Conservation (phyloP, 2,888 invertebrate genomes). For the Drosophila prostipennis region DNA sequence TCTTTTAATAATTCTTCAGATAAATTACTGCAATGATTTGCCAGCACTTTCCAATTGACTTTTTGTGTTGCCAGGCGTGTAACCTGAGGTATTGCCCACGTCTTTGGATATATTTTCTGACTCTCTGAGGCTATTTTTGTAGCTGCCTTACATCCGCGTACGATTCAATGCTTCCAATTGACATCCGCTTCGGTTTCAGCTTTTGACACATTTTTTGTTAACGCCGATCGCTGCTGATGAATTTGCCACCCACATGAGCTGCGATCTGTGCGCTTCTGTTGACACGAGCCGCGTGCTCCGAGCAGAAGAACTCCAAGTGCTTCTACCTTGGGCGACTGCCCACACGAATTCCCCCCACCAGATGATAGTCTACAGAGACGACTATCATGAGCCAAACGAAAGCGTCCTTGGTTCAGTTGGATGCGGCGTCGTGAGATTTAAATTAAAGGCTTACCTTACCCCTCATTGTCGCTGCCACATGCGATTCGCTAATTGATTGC, state of each 20-base stretch:
- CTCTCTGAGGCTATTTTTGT: conserved; percentile 19
- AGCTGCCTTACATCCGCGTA: conserved; percentile 61
- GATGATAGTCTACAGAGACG: background rate
- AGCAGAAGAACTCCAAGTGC: conserved; percentile 27
- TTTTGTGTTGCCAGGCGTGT: conserved; percentile 17
- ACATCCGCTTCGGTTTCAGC: conserved; percentile 74
- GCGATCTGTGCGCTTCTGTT: conserved; percentile 35
- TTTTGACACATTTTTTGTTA: conserved; percentile 70
- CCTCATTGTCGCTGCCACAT: conserved; percentile 44
- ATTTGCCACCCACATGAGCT: conserved; percentile 38
- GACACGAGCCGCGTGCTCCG: conserved; percentile 45
- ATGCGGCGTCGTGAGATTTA: conserved; percentile 68
- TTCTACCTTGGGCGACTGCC: conserved; percentile 55
- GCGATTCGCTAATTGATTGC: conserved; percentile 73
- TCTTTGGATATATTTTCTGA: conserved; percentile 2
- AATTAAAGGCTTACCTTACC: conserved; percentile 65
- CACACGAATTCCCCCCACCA: conserved; percentile 39
- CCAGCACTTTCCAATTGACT: no score
- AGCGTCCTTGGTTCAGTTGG: conserved; percentile 63
- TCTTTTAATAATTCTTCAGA: conserved; percentile 6
- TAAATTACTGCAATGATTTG: background rate
- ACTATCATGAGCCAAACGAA: conserved; percentile 48
- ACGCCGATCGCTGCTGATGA: conserved; percentile 24
- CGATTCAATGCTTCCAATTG: conserved; percentile 58
- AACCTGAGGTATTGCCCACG: conserved; percentile 12